Percentiles rank a stretch among this genome's conserved stretches.
Conservation (phyloP, 2,888 invertebrate species). For the Alsophila aescularia region DNA sequence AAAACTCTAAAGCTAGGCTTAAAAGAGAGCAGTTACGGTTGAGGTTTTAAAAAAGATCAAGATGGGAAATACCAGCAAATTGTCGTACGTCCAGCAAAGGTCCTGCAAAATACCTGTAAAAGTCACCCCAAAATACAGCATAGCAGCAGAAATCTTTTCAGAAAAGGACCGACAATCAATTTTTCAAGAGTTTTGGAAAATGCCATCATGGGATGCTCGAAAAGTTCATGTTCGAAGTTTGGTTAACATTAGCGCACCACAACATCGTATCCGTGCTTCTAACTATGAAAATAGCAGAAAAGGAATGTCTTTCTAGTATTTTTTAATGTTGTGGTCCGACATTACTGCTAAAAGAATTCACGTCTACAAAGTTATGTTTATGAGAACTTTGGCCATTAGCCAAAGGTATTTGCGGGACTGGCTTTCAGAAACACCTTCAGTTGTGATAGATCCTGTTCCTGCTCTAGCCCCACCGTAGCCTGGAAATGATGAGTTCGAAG, state of each 20-base stretch:
- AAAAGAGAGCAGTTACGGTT: no score
- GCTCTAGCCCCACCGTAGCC: no score
- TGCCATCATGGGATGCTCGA: background rate
- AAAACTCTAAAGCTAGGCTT: no score
- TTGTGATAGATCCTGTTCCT: no score
- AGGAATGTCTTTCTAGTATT: background rate
- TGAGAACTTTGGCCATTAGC: background rate
- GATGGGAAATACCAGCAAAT: background rate
- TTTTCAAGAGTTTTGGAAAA: no score
- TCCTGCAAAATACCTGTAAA: background rate
- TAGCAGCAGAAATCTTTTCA: background rate
- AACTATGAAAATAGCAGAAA: background rate
- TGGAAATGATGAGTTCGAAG: no score
- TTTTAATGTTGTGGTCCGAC: background rate
- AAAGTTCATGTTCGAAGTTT: background rate
- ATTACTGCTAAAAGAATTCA: background rate
- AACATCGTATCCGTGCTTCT: background rate
- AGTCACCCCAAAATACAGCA: background rate
- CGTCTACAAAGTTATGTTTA: background rate
- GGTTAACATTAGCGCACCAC: background rate
- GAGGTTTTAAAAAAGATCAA: background rate
- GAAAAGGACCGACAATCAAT: background rate
- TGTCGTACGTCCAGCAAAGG: background rate
- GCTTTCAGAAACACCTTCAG: no score
- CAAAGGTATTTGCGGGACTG: no score